Evolutionary conservation across 2,888 invertebrate genomes (phyloP), one percentile per base, ranked within the genome.

Genomic region (Epicampocera succincta): DNA sequence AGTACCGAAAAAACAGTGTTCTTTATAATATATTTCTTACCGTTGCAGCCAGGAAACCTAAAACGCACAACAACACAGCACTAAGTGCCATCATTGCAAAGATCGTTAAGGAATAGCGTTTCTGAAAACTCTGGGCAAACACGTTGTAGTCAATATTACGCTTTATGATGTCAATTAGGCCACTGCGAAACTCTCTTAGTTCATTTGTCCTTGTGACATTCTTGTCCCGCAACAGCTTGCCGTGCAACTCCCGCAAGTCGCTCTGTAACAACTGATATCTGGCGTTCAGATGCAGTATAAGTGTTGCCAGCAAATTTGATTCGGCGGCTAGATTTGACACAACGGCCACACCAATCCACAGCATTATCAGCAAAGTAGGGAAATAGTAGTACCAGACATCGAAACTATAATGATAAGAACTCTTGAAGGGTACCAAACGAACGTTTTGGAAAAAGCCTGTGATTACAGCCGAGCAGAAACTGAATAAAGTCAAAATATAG

Each of bases 251-350:
- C 0, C 58, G 54, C 4, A 89, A 73, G 33, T 90, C 88, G 13
- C 82, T 66, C 0, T 86, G 84, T 44, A 90, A 72, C 17, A 86
- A 73, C 0, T 80, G 15, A 65, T 88, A 90, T 0, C 88, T 86
- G 1, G 85, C 87, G 83, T 89, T 89, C 17, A 90, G 81, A 61
- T 90, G 88, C 83, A 88, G 82, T 66, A 89, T 86, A n/a, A 87
- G 68, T 63, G 84, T 87, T n/a, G 88, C 88, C 72, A 89, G 52
- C 1, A 88, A 71, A 85, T 88, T 89, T 0, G 88, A 82, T 19
- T 89, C 88, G 3, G 86, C 88, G 1, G 87, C 84, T 1, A 89
- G 65, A 56, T 85, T 86, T 6, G 85, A 85, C 12, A 85, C 85
- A 1, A 88, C 86, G 5, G 85, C 80, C 0, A 85, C 15, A 13